Base-by-base conservation (phyloP, 2,888 invertebrate genomes). In the Ochlodes sylvanus region DNA sequence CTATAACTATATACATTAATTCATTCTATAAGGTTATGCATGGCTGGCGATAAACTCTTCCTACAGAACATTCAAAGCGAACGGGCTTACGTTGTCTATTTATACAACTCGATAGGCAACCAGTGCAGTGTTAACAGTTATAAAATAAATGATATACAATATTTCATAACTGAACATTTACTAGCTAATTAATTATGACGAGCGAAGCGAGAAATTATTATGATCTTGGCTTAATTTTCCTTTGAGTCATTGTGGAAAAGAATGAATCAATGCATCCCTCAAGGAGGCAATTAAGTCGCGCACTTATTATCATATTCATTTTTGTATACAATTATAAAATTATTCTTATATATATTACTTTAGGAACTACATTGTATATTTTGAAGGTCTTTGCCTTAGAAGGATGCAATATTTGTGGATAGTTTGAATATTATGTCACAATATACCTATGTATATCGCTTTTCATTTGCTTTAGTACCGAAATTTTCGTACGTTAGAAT, bases 11-110 rank as follows among this genome's bases (percentile, higher is more conserved):
- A 50, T 10, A 50, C 50, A 50, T n/a, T 7, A 17, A 14, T 47
- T 47, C 47, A 17, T 47, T 47, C 15, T 9, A 7, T 38, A 38
- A 17, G 17, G 47, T 47, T 27, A 52, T 52, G 19, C 50, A n/a
- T 56, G 44, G 41, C 34, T 57, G 56, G 47, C 64, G 64, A 47
- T 64, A 44, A 56, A 17, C 56, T 63, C 63, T 63, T 63, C 63
- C 63, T 54, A 52, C 41, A 63, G 21, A 60, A 42, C 38, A 38
- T 38, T 38, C 38, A 38, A 38, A 12, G 38, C 38, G 38, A 38
- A 9, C 12, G 1, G 12, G 38, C 10, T 38, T 38, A 17, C 14
- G 47, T 50, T 50, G 50, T 50, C 50, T 50, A 50, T 50, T 50
- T 17, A 50, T 50, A 12, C 17, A 47, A 50, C 17, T 47, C 47